Percentiles rank a stretch among this genome's conserved stretches.
These are phyloP conservation scores for Tyria jacobaeae DNA, from an alignment of 2,888 invertebrate genomes.

Conservation along the genomic window DNA sequence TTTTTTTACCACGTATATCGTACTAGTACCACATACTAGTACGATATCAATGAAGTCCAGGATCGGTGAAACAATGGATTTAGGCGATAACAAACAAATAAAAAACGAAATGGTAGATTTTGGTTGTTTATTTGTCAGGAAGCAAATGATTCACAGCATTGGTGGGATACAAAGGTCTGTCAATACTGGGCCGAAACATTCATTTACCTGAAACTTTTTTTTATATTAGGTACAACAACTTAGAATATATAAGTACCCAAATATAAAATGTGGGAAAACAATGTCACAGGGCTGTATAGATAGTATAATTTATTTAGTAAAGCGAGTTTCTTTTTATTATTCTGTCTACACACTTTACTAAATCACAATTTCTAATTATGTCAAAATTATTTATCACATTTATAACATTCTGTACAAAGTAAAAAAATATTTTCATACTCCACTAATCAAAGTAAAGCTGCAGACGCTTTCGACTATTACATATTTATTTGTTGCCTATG, in stretches of 20 bases:
- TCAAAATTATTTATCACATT: slow-evolving; percentile 85
- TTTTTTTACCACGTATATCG: no score
- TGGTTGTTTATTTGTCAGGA: slow-evolving; percentile 86
- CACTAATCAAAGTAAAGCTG: slow-evolving; percentile 79
- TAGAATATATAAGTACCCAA: slow-evolving; percentile 81
- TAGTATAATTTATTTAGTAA: slow-evolving; percentile 78
- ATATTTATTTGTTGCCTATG: slow-evolving; percentile 54
- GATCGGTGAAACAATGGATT: neutral
- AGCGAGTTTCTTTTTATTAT: slow-evolving; percentile 75
- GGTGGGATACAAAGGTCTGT: slow-evolving; percentile 84
- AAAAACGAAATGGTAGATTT: slow-evolving; percentile 70
- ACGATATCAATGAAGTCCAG: neutral
- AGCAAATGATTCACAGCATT: slow-evolving; percentile 87
- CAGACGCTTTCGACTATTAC: slow-evolving; percentile 57
- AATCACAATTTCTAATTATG: slow-evolving; percentile 85
- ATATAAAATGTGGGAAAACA: slow-evolving; percentile 82
- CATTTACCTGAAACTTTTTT: slow-evolving; percentile 70
- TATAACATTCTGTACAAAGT: slow-evolving; percentile 85
- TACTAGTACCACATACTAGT: no score
- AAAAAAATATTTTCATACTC: slow-evolving; percentile 84
- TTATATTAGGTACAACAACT: slow-evolving; percentile 79
- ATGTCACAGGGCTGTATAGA: slow-evolving; percentile 74
- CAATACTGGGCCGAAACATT: slow-evolving; percentile 82
- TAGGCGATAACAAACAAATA: slow-evolving; percentile 28
- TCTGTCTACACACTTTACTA: slow-evolving; percentile 83